Percentiles rank a stretch among this genome's conserved stretches.
These are phyloP conservation scores for Neolamprologus tretocephalus DNA, from an alignment of 2,113 vertebrate genomes.

Conservation along the genomic window DNA sequence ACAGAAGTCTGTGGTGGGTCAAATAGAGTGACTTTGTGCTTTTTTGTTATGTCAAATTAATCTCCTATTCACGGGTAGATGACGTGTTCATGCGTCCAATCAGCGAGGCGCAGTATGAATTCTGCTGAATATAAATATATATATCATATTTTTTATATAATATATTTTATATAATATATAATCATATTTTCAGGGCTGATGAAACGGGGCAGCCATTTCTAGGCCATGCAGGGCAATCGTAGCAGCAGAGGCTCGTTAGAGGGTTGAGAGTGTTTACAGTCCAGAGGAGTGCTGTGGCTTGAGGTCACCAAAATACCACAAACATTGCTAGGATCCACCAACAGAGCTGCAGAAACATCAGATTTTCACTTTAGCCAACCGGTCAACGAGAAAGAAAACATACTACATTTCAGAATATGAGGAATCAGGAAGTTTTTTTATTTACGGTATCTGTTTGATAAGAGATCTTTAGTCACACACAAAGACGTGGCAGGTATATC, in stretches of 20 bases:
- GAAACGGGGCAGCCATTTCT: not conserved
- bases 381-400: not conserved
- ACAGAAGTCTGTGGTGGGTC: no score
- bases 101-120: not conserved
- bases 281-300: not conserved
- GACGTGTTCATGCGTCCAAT: not conserved
- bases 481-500: not conserved
- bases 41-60: not conserved
- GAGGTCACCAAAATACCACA: not conserved
- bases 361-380: not conserved
- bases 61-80: not conserved
- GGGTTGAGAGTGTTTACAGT: not conserved
- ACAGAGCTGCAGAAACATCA: not conserved
- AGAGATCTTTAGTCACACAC: not conserved
- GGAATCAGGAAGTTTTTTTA: not conserved
- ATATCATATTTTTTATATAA: no score
- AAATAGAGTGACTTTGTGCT: not conserved
- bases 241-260: slow-evolving; percentile 1
- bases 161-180: no score
- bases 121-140: not conserved
- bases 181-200: not conserved
- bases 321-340: not conserved
- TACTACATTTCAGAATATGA: not conserved
- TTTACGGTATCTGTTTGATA: not conserved
- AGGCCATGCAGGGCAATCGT: not conserved